These are phyloP conservation scores for Pseudorhiza aurosa DNA, from an alignment of 30 jellyfish, hydroid and myxozoan species.

Conservation along the genomic window DNA sequence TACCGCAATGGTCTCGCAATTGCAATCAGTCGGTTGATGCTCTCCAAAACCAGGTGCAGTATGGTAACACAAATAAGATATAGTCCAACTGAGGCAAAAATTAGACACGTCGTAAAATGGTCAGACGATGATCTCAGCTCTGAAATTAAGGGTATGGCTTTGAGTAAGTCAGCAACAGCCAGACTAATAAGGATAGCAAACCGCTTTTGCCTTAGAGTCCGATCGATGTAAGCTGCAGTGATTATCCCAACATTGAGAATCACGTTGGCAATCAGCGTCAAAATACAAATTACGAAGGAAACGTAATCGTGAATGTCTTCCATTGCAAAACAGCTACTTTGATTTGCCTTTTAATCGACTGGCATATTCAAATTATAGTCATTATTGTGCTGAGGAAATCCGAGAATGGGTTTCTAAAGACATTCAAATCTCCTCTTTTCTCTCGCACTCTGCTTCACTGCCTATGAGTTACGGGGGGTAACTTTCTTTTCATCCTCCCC, in stretches of 20 bases:
- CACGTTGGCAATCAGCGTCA: conserved; percentile 3
- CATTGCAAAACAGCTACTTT: too few species aligned
- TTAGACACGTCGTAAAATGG: neutral
- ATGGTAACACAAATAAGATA: conserved; percentile 49
- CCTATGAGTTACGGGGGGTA: too few species aligned
- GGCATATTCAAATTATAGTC: neutral
- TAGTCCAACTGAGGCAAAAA: conserved; percentile 37
- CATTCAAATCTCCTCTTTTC: neutral
- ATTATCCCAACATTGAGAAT: conserved; percentile 34
- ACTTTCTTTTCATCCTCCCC: too few species aligned
- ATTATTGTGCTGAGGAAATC: neutral
- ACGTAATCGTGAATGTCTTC: neutral
- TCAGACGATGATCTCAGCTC: neutral
- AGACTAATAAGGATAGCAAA: conserved; percentile 48
- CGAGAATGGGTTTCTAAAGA: neutral
- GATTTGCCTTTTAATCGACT: neutral
- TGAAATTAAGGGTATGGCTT: conserved; percentile 29
- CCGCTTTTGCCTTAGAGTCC: conserved; percentile 6
- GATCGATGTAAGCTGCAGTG: conserved; percentile 11
- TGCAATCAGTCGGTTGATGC: conserved; percentile 53
- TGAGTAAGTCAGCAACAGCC: conserved; percentile 55
- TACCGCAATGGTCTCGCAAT: conserved; percentile 61
- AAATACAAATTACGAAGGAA: conserved; percentile 1
- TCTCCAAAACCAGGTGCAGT: conserved; percentile 48
- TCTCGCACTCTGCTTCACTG: too few species aligned